These are phyloP conservation scores for Incurvaria masculella DNA, from an alignment of 2,888 invertebrate species.

Conservation along the genomic window DNA sequence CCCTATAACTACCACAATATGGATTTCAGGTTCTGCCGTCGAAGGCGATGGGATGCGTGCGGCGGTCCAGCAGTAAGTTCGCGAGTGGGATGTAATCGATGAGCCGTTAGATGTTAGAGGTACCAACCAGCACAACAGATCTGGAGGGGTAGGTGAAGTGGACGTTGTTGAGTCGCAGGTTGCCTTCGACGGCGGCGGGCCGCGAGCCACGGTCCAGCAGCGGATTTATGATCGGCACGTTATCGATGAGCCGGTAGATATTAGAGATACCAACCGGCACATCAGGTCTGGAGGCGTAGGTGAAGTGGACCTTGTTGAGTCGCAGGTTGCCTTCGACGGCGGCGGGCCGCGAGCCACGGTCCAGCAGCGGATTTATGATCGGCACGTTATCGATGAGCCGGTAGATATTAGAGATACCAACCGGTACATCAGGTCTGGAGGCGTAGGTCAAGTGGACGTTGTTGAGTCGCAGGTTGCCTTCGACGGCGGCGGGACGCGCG, in stretches of 20 bases:
- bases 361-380: constrained; percentile 66
- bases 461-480: constrained; percentile 69
- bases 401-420: constrained; percentile 60
- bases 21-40: too few species aligned
- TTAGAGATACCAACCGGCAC: constrained; percentile 63
- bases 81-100: constrained; percentile 74
- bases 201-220: constrained; percentile 58
- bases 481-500: constrained; percentile 46
- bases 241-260: constrained; percentile 76
- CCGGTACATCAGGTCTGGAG: constrained; percentile 69
- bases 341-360: constrained; percentile 56
- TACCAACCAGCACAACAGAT: constrained; percentile 65
- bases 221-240: constrained; percentile 71
- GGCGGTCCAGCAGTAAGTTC: constrained; percentile 64
- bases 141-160: constrained; percentile 81
- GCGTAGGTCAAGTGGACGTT: constrained; percentile 80
- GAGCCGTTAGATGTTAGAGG: constrained; percentile 38
- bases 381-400: constrained; percentile 73
- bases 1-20: too few species aligned
- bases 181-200: constrained; percentile 58
- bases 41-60: constrained; percentile 53
- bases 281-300: constrained; percentile 77
- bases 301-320: constrained; percentile 70
- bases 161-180: constrained; percentile 69
- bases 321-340: constrained; percentile 64